Evolutionary conservation across 1,140 invertebrate species (phyloP).

Genomic region (Papilio aristodemus): DNA sequence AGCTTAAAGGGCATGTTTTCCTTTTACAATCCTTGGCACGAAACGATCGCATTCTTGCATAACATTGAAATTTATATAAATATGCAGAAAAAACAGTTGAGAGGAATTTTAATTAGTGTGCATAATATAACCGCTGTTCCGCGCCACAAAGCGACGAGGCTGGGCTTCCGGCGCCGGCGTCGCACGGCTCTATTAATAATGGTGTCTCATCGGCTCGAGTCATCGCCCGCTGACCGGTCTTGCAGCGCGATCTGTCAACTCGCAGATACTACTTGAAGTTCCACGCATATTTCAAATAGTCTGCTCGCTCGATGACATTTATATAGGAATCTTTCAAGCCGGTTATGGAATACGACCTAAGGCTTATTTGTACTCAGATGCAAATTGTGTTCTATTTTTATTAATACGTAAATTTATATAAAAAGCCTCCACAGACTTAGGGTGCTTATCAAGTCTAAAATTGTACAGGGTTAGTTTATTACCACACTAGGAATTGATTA

Average conservation of each 20-base stretch:
- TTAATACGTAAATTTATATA: no score
- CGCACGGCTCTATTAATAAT: constrained; percentile 76
- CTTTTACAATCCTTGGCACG: no score
- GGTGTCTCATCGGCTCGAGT: constrained; percentile 72
- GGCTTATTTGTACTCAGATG: not conserved
- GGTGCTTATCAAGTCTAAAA: no score
- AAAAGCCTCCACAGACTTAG: no score
- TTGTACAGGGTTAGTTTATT: no score
- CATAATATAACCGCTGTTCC: constrained; percentile 48
- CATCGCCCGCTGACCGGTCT: constrained; percentile 71
- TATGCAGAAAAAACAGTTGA: not conserved
- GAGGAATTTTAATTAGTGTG: not conserved
- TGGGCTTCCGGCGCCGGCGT: constrained; percentile 73
- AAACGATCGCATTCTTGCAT: no score
- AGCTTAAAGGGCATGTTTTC: no score
- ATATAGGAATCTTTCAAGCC: not conserved
- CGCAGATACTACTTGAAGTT: constrained; percentile 30
- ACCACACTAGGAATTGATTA: no score
- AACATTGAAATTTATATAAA: not conserved
- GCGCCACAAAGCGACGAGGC: constrained; percentile 62
- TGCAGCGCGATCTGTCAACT: constrained; percentile 51
- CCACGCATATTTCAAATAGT: constrained; percentile 34
- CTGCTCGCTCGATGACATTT: constrained; percentile 28
- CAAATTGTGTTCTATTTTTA: not conserved
- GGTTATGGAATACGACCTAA: not conserved